phyloP scores from a whole-genome alignment of 2,797 vertebrate genomes.

The Danio tinwini region DNA sequence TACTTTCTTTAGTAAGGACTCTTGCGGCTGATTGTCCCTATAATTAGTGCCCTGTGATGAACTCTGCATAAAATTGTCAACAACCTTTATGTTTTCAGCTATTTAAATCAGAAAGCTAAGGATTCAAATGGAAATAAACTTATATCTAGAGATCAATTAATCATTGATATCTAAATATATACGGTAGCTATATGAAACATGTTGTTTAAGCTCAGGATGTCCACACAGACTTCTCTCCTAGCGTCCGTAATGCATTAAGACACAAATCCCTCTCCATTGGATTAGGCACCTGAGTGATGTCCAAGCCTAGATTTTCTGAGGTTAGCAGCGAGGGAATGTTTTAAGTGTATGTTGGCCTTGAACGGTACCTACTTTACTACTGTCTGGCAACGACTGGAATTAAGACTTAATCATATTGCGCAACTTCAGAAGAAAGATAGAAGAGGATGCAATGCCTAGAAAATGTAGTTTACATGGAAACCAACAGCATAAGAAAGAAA shows the following conservation, averaged over 20 bases:
- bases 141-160: not conserved
- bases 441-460: not conserved
- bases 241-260: constrained; percentile 2
- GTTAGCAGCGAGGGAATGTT: not conserved
- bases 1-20: not conserved
- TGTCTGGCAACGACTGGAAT: constrained; percentile 6
- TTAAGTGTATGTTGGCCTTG: not conserved
- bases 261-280: constrained; percentile 43
- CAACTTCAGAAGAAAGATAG: not conserved
- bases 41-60: not conserved
- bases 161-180: not conserved
- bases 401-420: constrained; percentile 4
- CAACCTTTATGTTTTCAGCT: not conserved
- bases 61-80: not conserved
- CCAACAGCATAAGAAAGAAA: not conserved
- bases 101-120: not conserved
- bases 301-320: constrained; percentile 18
- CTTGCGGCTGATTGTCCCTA: not conserved
- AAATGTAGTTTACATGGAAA: constrained; percentile 14
- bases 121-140: not conserved
- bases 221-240: not conserved
- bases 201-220: not conserved
- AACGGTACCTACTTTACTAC: not conserved
- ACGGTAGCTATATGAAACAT: not conserved
- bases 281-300: constrained; percentile 42